A percentile compares a stretch with the other conserved stretches of the same genome.
Evolutionary conservation across 2,113 vertebrate species (phyloP).

Genomic region (Nerophis ophidion): DNA sequence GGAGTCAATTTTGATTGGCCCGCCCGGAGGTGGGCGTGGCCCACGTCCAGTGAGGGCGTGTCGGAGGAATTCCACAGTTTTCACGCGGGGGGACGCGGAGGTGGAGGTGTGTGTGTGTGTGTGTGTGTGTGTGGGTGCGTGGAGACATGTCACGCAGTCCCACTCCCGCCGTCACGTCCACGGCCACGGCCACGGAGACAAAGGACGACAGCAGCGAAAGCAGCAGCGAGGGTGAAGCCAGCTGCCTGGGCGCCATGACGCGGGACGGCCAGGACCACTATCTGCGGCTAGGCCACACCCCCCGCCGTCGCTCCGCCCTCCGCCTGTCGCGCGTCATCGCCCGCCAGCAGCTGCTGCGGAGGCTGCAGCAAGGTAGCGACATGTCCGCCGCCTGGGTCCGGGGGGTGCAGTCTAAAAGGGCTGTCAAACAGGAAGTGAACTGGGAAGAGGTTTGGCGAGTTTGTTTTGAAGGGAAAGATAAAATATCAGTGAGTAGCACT

Average conservation of each 20-base stretch:
- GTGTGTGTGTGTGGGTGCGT: background rate
- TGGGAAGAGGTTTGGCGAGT: no score
- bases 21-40: constrained; percentile 28
- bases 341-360: constrained; percentile 62
- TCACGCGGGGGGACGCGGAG: constrained; percentile 6
- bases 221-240: constrained; percentile 31
- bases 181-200: no score
- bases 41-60: constrained; percentile 55
- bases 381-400: no score
- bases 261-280: constrained; percentile 58
- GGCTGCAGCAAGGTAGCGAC: constrained; percentile 64
- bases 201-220: constrained; percentile 26
- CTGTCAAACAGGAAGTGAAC: no score
- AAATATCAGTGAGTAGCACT: no score
- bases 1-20: constrained; percentile 26
- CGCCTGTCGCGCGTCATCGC: constrained; percentile 70
- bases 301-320: constrained; percentile 59
- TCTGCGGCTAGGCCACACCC: constrained; percentile 64
- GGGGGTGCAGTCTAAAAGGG: no score
- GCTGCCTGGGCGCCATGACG: constrained; percentile 63
- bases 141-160: no score
- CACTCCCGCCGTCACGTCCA: no score
- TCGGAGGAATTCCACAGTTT: constrained; percentile 52
- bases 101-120: background rate
- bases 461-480: no score